Percentiles rank a stretch among this genome's conserved stretches.
Conservation (phyloP, 2,888 invertebrate genomes). For the Melanostoma scalare region DNA sequence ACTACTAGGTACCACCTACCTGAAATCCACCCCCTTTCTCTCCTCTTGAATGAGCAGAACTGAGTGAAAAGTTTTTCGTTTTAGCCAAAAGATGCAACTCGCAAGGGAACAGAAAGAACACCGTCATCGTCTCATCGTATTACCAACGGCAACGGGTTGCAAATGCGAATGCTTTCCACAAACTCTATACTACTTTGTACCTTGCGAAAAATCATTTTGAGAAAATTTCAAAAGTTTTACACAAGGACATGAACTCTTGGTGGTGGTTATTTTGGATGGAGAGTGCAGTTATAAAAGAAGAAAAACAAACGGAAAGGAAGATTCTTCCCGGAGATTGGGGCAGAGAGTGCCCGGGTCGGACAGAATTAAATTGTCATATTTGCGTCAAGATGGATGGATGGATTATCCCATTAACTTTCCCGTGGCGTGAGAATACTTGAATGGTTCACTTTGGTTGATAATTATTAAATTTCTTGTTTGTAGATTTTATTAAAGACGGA, state of each 20-base stretch:
- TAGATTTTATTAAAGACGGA: too few species aligned
- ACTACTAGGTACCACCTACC: background rate
- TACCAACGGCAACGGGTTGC: background rate
- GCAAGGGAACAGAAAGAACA: background rate
- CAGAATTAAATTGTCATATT: constrained; percentile 60
- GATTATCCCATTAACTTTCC: constrained; percentile 28
- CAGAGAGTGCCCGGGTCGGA: constrained; percentile 29
- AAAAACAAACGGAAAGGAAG: constrained; percentile 1
- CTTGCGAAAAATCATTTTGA: constrained; percentile 31
- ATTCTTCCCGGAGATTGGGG: background rate
- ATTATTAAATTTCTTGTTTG: too few species aligned
- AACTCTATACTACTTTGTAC: background rate
- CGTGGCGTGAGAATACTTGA: too few species aligned
- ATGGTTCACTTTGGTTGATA: too few species aligned
- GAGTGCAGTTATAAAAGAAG: background rate
- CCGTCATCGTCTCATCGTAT: too few species aligned
- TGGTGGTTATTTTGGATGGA: background rate
- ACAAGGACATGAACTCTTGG: constrained; percentile 10
- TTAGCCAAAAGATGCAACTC: constrained; percentile 10
- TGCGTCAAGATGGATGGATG: constrained; percentile 17
- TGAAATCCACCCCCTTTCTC: background rate
- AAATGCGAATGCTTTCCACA: constrained; percentile 6
- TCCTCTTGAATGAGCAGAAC: background rate
- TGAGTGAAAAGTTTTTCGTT: constrained; percentile 57
- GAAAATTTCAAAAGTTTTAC: constrained; percentile 21